phyloP scores from a whole-genome alignment of 2,888 invertebrate genomes.

The Macrostomum cliftonense region DNA sequence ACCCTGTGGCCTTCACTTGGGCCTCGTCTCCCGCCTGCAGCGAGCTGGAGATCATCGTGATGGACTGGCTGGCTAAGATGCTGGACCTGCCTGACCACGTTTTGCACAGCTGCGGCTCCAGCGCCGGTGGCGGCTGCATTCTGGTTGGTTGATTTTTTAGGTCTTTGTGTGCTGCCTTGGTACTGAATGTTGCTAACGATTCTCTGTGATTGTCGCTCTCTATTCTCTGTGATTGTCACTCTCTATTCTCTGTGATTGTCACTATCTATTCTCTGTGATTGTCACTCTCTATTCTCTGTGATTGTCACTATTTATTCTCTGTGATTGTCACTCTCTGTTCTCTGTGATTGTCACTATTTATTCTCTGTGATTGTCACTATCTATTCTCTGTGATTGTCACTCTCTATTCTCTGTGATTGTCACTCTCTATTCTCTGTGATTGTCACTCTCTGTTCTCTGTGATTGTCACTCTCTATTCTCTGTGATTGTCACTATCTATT shows the following conservation, averaged over 20 bases:
- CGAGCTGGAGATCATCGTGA: slow-evolving; percentile 83
- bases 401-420: neutral
- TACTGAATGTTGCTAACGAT: too few relatives aligned
- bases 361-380: too few relatives aligned
- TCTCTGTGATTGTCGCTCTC: too few relatives aligned
- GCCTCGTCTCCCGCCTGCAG: slow-evolving; percentile 93
- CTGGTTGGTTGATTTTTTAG: too few relatives aligned
- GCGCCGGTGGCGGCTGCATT: slow-evolving; percentile 76
- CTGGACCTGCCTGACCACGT: slow-evolving; percentile 80
- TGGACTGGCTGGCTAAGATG: slow-evolving; percentile 96
- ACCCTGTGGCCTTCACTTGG: slow-evolving; percentile 88
- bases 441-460: neutral
- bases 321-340: neutral
- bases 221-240: too few relatives aligned
- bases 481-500: neutral
- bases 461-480: neutral
- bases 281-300: too few relatives aligned
- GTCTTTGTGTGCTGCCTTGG: slow-evolving; percentile 34
- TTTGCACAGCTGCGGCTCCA: slow-evolving; percentile 54
- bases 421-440: neutral
- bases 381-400: neutral
- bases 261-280: too few relatives aligned
- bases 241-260: too few relatives aligned
- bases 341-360: too few relatives aligned
- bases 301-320: neutral